Evolutionary conservation across 2,113 vertebrate species (phyloP), one percentile per base, ranked within the genome.

Genomic region (Atractosteus spatula): DNA sequence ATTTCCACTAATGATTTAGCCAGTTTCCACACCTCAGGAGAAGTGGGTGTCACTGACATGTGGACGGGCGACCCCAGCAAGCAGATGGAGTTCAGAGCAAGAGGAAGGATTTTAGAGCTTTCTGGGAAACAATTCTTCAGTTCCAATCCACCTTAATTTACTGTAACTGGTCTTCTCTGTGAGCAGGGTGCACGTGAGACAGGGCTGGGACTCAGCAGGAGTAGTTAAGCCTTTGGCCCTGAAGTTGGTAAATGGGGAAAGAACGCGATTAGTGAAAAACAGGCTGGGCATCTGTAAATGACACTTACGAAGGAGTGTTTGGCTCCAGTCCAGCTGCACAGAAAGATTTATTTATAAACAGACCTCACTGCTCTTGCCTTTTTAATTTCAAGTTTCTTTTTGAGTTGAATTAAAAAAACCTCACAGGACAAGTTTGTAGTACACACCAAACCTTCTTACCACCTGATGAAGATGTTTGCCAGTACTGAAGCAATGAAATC

Each of bases 1-100:
- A 86, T 88, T 89, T 88, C 82, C 83, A 82, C 78, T 86, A 88
- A 90, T 85, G 87, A 88, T 79, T 83, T 81, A 75, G 74, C 71
- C 75, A 56, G 76, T 81, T 79, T 85, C 87, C 79, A 84, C 85
- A 86, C 86, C 80, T 87, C 82, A 73, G 74, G 81, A 86, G 83
- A 88, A 88, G 87, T 89, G 87, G 90, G 90, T 89, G 87, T 86
- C 80, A 71, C 79, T 87, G 87, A 90, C 77, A 83, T 77, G 71
- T 41, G 57, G 66, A 51, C 62, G 47, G 29, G 51, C 54, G 55
- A 61, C 63, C 14, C 69, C 41, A 16, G 14, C 16, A 72, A 61
- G 64, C 14, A 41, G 2, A n/a, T 43, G 57, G 55, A 57, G 41
- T 47, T 47, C 51, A 41, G 71, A 65, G 67, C 11, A 55, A 63